Conservation (phyloP, 2,888 invertebrate genomes). For the Odontocolon sp. region DNA sequence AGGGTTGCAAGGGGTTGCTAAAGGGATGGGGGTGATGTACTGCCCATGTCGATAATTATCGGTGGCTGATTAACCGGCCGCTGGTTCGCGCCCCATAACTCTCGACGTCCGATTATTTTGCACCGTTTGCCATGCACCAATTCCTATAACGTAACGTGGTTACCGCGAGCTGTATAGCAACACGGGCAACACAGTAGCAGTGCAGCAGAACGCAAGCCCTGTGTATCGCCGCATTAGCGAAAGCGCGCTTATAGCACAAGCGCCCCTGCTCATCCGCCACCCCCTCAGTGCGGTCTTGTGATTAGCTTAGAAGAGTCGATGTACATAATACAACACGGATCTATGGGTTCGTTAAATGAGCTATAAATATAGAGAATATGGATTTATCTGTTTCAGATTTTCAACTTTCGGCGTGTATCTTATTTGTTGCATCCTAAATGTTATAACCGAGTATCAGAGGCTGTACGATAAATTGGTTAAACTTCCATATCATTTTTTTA, state of each 20-base stretch:
- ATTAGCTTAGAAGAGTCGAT: neutral
- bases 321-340: no score
- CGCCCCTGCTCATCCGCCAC: neutral
- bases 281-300: neutral
- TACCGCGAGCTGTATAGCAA: slow-evolving; percentile 39
- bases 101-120: slow-evolving; percentile 81
- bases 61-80: slow-evolving; percentile 80
- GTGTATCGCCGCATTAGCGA: slow-evolving; percentile 38
- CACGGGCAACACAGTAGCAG: slow-evolving; percentile 5
- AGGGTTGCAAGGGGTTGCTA: slow-evolving; percentile 28
- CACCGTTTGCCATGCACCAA: slow-evolving; percentile 79
- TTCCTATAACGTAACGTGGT: slow-evolving; percentile 72
- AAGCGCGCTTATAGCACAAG: neutral
- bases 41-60: slow-evolving; percentile 81
- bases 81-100: slow-evolving; percentile 81
- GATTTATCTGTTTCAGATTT: no score
- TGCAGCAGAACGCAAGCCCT: neutral
- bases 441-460: neutral
- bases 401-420: no score
- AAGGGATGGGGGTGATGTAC: slow-evolving; percentile 77
- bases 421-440: no score
- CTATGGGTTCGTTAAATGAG: no score
- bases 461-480: slow-evolving; percentile 23
- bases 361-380: no score
- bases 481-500: slow-evolving; percentile 16